Evolutionary conservation across 1,140 invertebrate genomes (phyloP), one percentile per base, ranked within the genome.

Genomic region (Drosophila erecta): DNA sequence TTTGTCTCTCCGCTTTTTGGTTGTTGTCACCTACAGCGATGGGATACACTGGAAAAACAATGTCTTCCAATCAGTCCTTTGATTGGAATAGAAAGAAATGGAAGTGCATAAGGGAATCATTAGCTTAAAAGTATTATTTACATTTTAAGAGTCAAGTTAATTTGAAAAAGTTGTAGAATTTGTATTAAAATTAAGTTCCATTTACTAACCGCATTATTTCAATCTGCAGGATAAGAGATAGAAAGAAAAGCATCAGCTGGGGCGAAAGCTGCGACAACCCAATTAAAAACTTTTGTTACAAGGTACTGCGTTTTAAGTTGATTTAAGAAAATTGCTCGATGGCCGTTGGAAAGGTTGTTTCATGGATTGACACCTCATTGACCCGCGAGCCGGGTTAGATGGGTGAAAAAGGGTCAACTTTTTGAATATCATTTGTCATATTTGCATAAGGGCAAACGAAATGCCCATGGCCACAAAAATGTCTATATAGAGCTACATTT

Each of bases 251-350:
- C 55, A 59, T 43, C 54, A 62, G 59, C 40, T 60, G 60, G 59
- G 60, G 27, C 43, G 35, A 50, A 59, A 57, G 35, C 73, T 35
- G 62, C 47, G 58, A 62, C 75, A 75, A 86, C 74, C 81, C 83
- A 86, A 87, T 86, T 86, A 86, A 86, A 85, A 86, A 87, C 78
- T 86, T 86, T 85, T 85, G 67, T 78, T 78, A 78, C 81, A 69
- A 56, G 37, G 30, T 73, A 77, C 64, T 59, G 60, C 67, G 74
- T 75, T 81, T 65, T 75, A 87, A 77, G 60, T 87, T 86, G 83
- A 86, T 86, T 86, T 78, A 55, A 80, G 81, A 60, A 64, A 49
- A 76, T 66, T 84, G 49, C 51, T 75, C 41, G 71, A 75, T 65
- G 61, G 40, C 20, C 47, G 73, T 43, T 57, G 40, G 49, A 72